Evolutionary conservation across 1,140 invertebrate species (phyloP), one percentile per base, ranked within the genome.

Genomic region (Bombus superbus): DNA sequence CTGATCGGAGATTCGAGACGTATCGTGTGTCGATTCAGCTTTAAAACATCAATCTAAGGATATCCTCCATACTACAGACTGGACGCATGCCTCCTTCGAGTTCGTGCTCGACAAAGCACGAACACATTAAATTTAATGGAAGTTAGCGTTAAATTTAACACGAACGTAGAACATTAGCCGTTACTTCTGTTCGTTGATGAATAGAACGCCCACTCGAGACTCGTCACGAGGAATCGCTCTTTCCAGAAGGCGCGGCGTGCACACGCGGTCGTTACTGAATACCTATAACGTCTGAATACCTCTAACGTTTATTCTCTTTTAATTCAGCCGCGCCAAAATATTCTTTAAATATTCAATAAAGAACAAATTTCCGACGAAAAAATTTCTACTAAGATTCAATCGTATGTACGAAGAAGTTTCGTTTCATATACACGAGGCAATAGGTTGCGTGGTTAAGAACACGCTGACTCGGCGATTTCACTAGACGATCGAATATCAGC

Each of bases 381-480:
- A 25, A 15, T 8, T 3, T 25, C 1, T 81, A 35, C 18, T 1
- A 32, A 18, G 47, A 72, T 32, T 3, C 35, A 25, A 10, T 38
- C 2, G 15, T 25, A 75, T n/a, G 47, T 62, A 22, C 44, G 35
- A 42, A 3, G 15, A 53, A 75, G 3, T 25, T 59, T 10, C 18
- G 62, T 47, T 28, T 64, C 13, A 81, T 40, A 22, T 44, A 38
- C 71, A 66, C 81, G 78, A 85, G 84, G 73, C 53, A 47, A 62
- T 62, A 73, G 66, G 44, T 47, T 87, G 80, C 66, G 82, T 81
- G 79, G 80, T 87, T 87, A 81, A 69, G 72, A 69, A 66, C 81
- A 88, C 86, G 90, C 91, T 93, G 92, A 93, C 92, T 93, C 91
- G 91, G 86, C 92, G 91, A 80, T 89, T 92, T 91, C 76, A 62